phyloP scores from a whole-genome alignment of 2,797 vertebrate genomes.

The Enteromius paludinosus region DNA sequence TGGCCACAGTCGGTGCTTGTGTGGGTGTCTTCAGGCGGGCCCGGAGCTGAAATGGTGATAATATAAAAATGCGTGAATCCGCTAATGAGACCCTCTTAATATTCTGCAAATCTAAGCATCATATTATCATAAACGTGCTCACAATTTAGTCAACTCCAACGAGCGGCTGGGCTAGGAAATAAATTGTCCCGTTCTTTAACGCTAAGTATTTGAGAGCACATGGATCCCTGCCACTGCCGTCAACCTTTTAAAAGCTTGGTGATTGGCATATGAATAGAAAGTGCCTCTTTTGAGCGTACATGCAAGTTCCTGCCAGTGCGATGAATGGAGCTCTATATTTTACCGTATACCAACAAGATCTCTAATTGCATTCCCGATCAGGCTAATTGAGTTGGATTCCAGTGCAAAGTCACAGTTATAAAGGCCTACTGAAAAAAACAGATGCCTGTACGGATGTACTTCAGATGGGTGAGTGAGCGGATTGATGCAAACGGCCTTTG shows the following conservation, averaged over 20 bases:
- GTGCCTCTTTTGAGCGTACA: constrained; percentile 62
- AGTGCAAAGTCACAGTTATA: constrained; percentile 59
- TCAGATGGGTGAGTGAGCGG: constrained; percentile 60
- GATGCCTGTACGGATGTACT: constrained; percentile 65
- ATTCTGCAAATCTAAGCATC: constrained; percentile 77
- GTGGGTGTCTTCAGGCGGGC: constrained; percentile 68
- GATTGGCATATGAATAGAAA: constrained; percentile 73
- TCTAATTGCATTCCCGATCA: constrained; percentile 67
- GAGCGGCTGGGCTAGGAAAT: constrained; percentile 77
- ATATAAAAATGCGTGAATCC: constrained; percentile 80
- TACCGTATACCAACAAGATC: constrained; percentile 63
- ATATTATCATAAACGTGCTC: constrained; percentile 82
- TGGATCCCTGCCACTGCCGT: constrained; percentile 75
- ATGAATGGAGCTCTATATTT: constrained; percentile 60
- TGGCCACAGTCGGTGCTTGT: constrained; percentile 53
- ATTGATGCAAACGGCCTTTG: constrained; percentile 72
- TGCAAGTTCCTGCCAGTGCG: constrained; percentile 68
- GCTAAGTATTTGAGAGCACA: constrained; percentile 80
- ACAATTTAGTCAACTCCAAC: constrained; percentile 79
- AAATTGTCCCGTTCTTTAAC: constrained; percentile 71
- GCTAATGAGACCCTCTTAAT: constrained; percentile 81
- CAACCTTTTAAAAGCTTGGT: constrained; percentile 73
- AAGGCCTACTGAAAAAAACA: constrained; percentile 55
- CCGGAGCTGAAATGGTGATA: constrained; percentile 78
- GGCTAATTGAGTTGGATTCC: constrained; percentile 56